Evolutionary conservation across 2,888 invertebrate genomes (phyloP).

Genomic region (Netelia melanura): DNA sequence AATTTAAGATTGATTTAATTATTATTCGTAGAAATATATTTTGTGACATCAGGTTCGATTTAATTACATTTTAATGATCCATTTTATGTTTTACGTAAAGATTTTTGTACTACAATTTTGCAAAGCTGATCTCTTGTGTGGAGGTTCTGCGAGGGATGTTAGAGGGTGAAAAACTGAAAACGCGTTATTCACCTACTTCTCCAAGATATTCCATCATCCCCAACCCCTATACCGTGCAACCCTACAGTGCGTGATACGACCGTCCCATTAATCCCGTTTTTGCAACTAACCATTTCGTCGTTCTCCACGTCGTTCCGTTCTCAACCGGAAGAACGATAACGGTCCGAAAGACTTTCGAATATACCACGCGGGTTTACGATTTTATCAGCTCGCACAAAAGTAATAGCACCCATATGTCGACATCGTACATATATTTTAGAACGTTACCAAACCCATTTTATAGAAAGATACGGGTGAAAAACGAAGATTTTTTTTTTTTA

Average conservation of each 20-base stretch:
- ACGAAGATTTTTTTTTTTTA: too few relatives aligned
- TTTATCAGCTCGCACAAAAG: background rate
- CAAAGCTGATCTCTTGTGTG: background rate
- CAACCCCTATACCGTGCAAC: constrained; percentile 69
- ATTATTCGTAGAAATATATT: too few relatives aligned
- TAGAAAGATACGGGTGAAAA: too few relatives aligned
- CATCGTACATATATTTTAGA: too few relatives aligned
- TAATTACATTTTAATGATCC: too few relatives aligned
- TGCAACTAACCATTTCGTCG: constrained; percentile 67
- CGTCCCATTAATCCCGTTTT: constrained; percentile 79
- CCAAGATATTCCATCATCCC: constrained; percentile 78
- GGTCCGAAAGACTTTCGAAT: constrained; percentile 48
- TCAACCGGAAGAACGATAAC: constrained; percentile 79
- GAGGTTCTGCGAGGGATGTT: background rate
- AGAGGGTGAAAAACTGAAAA: constrained; percentile 4
- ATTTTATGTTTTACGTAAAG: too few relatives aligned
- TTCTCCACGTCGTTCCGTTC: constrained; percentile 66
- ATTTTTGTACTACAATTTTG: too few relatives aligned
- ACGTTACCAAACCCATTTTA: too few relatives aligned
- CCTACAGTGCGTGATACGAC: constrained; percentile 77
- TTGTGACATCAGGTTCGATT: too few relatives aligned
- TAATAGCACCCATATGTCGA: background rate
- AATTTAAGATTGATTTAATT: too few relatives aligned
- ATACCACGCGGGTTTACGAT: background rate
- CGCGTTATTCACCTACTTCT: constrained; percentile 38